A percentile compares a stretch with the other conserved stretches of the same genome.
Evolutionary conservation across 2,113 vertebrate genomes (phyloP).

Genomic region (Pluvianellus socialis): DNA sequence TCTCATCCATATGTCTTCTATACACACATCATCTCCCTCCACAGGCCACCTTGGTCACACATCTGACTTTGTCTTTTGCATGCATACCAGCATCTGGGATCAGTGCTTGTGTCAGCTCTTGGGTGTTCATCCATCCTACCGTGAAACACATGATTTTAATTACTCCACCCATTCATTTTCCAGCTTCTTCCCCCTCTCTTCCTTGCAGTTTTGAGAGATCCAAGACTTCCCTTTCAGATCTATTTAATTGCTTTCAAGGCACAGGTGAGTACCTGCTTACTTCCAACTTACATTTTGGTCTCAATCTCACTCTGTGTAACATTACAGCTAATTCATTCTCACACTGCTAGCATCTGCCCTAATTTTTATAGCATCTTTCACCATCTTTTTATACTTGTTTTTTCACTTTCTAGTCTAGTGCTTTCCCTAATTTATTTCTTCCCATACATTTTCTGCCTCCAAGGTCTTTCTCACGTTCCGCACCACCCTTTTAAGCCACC

Average conservation of each 20-base stretch:
- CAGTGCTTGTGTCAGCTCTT: neutral
- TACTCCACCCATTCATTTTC: neutral
- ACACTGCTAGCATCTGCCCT: neutral
- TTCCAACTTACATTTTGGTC: neutral
- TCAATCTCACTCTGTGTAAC: neutral
- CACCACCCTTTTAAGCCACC: neutral
- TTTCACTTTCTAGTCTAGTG: neutral
- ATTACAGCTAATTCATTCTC: neutral
- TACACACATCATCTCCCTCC: neutral
- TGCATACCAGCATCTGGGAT: neutral
- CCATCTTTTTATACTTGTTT: neutral
- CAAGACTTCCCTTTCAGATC: neutral
- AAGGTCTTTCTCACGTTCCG: neutral
- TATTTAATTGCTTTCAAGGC: neutral
- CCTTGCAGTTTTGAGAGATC: neutral
- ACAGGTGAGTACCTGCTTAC: neutral
- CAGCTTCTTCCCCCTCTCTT: neutral
- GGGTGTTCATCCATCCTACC: neutral
- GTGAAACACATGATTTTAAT: neutral
- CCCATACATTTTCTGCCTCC: neutral
- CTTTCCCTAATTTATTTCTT: neutral
- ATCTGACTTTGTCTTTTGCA: neutral
- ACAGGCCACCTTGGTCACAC: neutral
- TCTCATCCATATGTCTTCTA: neutral
- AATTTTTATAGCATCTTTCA: neutral